phyloP scores from a whole-genome alignment of 2,113 vertebrate genomes.

The Erythrolamprus reginae region DNA sequence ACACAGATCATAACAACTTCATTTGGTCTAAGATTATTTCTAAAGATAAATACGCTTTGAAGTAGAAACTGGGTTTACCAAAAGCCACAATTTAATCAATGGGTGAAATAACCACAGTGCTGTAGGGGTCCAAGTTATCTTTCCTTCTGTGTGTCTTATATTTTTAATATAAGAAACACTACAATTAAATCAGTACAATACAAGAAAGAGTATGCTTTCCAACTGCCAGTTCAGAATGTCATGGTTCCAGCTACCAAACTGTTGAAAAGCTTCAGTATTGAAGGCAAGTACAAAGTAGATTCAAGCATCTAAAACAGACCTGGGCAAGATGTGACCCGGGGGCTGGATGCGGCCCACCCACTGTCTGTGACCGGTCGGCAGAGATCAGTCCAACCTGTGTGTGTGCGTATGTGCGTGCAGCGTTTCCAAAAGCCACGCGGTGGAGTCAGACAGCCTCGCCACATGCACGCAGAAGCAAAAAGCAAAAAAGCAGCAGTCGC shows the following conservation, averaged over 20 bases:
- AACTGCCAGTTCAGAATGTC: background rate
- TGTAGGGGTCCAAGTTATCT: background rate
- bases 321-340: too few species aligned
- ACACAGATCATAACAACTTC: background rate
- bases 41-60: background rate
- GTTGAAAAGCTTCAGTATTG: background rate
- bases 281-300: background rate
- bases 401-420: too few species aligned
- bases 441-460: too few species aligned
- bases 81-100: background rate
- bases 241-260: background rate
- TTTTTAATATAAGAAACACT: background rate
- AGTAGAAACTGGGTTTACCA: background rate
- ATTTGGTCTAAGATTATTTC: background rate
- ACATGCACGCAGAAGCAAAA: too few species aligned
- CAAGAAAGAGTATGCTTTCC: background rate
- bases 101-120: background rate
- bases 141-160: background rate
- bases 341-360: too few species aligned
- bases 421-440: too few species aligned
- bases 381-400: too few species aligned
- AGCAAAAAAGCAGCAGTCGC: too few species aligned
- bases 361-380: too few species aligned
- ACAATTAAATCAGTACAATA: background rate
- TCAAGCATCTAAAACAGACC: too few species aligned